Conservation (phyloP, 2,797 vertebrate genomes). For the Melanotaenia parkinsoni region DNA sequence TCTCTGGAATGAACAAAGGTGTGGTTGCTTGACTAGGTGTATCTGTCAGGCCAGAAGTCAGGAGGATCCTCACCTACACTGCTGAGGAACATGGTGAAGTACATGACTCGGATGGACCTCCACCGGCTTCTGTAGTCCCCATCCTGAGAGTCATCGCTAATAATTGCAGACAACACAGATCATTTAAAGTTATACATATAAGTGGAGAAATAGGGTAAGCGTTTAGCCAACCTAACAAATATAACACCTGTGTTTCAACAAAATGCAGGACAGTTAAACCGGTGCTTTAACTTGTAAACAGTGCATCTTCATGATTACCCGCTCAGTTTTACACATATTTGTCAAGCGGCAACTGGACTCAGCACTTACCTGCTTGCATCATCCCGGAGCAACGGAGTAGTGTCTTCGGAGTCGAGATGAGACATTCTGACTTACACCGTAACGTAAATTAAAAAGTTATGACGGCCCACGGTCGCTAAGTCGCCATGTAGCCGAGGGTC, state of each 20-base stretch:
- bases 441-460: background rate
- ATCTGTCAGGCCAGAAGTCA: background rate
- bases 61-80: conserved; percentile 90
- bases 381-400: conserved; percentile 74
- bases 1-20: background rate
- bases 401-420: conserved; percentile 68
- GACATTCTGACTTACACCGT: conserved; percentile 67
- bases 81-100: conserved; percentile 98
- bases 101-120: conserved; percentile 94
- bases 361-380: conserved; percentile 76
- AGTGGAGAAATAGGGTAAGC: background rate
- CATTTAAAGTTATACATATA: background rate
- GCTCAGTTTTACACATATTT: background rate
- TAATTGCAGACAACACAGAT: conserved; percentile 42
- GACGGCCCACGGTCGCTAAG: background rate
- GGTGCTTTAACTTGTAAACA: background rate
- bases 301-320: background rate
- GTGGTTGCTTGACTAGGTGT: background rate
- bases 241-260: background rate
- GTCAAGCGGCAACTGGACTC: conserved; percentile 1
- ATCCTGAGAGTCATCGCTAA: conserved; percentile 81
- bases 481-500: conserved; percentile 51
- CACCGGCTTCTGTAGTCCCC: conserved; percentile 87
- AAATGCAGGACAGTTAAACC: background rate
- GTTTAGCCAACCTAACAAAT: background rate